These are phyloP conservation scores for Schizopygopsis malacanthus DNA, from an alignment of 2,797 vertebrate genomes.

Conservation along the genomic window DNA sequence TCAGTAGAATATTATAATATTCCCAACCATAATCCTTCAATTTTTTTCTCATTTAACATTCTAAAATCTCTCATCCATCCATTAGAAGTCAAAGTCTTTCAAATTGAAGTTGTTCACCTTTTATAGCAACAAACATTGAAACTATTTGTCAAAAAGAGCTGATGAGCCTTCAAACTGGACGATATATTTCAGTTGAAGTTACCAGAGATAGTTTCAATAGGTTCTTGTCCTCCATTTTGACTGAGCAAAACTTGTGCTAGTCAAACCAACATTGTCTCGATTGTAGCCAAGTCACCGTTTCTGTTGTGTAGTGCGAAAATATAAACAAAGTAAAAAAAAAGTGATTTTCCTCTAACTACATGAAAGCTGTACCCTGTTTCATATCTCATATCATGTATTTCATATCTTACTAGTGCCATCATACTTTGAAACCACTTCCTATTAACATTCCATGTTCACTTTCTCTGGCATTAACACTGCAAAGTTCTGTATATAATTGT, in stretches of 20 bases:
- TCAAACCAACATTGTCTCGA: neutral
- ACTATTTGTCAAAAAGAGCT: neutral
- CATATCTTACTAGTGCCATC: neutral
- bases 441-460: slow-evolving; percentile 25
- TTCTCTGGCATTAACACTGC: slow-evolving; percentile 45
- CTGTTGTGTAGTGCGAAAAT: slow-evolving; percentile 24
- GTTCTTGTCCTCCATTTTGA: neutral
- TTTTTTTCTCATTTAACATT: neutral
- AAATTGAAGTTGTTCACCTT: neutral
- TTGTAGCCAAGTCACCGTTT: neutral
- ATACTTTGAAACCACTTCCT: neutral
- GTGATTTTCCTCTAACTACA: slow-evolving; percentile 16
- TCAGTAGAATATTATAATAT: slow-evolving; percentile 4
- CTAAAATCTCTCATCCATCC: neutral
- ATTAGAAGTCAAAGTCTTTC: neutral
- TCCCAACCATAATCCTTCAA: neutral
- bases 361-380: slow-evolving; percentile 2
- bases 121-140: slow-evolving; percentile 8
- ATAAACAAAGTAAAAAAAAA: neutral
- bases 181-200: neutral
- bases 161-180: neutral
- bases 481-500: neutral
- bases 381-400: slow-evolving; percentile 7
- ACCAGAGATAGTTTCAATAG: neutral
- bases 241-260: neutral